A percentile compares a stretch with the other conserved stretches of the same genome.
These are phyloP conservation scores for Chrysoperla carnea DNA, from an alignment of 1,140 invertebrate genomes.

Conservation along the genomic window DNA sequence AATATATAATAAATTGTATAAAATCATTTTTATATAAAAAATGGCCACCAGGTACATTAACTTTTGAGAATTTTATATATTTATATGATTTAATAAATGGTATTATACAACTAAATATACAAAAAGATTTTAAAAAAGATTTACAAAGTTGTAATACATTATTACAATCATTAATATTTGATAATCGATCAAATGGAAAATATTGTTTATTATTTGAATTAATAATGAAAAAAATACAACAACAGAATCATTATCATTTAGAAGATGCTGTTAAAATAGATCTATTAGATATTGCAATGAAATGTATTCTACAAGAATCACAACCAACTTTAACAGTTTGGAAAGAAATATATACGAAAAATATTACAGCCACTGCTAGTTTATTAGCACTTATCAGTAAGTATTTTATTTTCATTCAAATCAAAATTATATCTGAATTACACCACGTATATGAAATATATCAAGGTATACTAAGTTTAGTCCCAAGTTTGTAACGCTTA, in stretches of 20 bases:
- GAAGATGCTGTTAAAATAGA: constrained; percentile 21
- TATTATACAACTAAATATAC: constrained; percentile 14
- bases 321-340: constrained; percentile 28
- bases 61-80: constrained; percentile 14
- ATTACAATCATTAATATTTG: constrained; percentile 18
- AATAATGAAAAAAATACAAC: constrained; percentile 23
- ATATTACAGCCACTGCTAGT: constrained; percentile 26
- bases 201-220: constrained; percentile 24
- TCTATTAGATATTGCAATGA: constrained; percentile 22
- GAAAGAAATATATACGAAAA: constrained; percentile 32
- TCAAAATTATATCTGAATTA: no score
- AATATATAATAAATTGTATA: constrained; percentile 49
- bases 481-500: no score
- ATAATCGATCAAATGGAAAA: constrained; percentile 12
- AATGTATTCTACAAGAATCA: constrained; percentile 27
- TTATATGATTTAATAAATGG: constrained; percentile 14
- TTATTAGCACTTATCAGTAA: constrained; percentile 29
- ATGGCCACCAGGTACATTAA: constrained; percentile 7
- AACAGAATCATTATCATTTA: no score
- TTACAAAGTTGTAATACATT: constrained; percentile 20
- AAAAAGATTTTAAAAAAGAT: constrained; percentile 12
- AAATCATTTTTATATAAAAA: constrained; percentile 32
- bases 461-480: no score
- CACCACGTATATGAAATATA: no score
- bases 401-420: no score